phyloP scores from a whole-genome alignment of 2,888 invertebrate genomes.

The Aphodius granarius region DNA sequence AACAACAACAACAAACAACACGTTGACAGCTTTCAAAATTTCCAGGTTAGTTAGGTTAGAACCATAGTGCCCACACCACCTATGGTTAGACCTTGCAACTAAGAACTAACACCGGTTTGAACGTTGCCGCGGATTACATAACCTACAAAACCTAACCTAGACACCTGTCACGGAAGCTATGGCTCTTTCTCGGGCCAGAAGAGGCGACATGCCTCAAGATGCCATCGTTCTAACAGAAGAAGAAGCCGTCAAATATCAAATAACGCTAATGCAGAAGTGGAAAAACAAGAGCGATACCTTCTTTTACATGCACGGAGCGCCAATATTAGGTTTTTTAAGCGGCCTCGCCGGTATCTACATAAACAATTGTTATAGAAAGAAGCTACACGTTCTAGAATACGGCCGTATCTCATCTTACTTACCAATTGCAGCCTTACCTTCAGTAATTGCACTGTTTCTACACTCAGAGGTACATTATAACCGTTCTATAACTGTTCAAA shows the following conservation, averaged over 20 bases:
- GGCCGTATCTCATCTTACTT: slow-evolving; percentile 64
- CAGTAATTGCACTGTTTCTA: slow-evolving; percentile 56
- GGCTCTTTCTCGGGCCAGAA: slow-evolving; percentile 59
- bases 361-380: slow-evolving; percentile 65
- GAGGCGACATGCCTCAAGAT: slow-evolving; percentile 59
- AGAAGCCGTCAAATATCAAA: slow-evolving; percentile 63
- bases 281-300: slow-evolving; percentile 62
- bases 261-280: slow-evolving; percentile 64
- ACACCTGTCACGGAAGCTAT: no score
- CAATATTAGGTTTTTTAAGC: slow-evolving; percentile 57
- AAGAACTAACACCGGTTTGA: background rate
- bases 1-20: no score
- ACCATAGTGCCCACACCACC: no score
- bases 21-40: no score
- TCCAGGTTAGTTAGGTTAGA: no score
- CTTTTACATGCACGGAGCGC: slow-evolving; percentile 57
- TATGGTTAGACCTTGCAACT: no score
- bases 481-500: background rate
- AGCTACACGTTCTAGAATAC: slow-evolving; percentile 61
- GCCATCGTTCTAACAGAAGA: slow-evolving; percentile 60
- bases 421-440: slow-evolving; percentile 64
- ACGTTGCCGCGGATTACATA: background rate
- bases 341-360: slow-evolving; percentile 60
- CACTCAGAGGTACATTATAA: slow-evolving; percentile 59
- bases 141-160: no score